Evolutionary conservation across 2,888 invertebrate genomes (phyloP), one percentile per base, ranked within the genome.

Genomic region (Coenonympha glycerion): DNA sequence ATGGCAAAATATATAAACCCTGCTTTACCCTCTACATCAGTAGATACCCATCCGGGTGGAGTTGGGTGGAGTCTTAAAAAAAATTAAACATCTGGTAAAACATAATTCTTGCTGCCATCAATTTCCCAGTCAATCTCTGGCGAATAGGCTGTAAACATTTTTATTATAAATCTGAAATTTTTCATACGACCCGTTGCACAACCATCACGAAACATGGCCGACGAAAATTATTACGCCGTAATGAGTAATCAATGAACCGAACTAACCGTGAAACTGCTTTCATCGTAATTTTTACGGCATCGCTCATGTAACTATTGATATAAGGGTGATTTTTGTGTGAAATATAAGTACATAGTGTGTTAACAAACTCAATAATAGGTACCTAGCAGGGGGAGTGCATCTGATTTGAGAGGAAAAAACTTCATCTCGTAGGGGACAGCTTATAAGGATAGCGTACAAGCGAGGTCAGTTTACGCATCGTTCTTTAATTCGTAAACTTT

Each of bases 321-420:
- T 57, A 56, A 58, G 59, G 57, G 53, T 31, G 55, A 39, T 33
- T 49, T 57, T 58, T 34, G 49, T 22, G 36, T 56, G 42, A 31
- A 34, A 31, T 19, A 24, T 22, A 15, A 49, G 54, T 57, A 56
- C 37, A 57, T 56, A 58, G 53, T 44, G 55, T 56, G 57, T 56
- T 62, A 63, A 62, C 61, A 62, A 63, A 58, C 61, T 55, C 58
- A 53, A 59, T 58, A 53, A 60, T 61, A n/a, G n/a, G n/a, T n/a
- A 61, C 56, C 56, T 55, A 83, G 77, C 78, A 79, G 79, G 79
- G 80, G 78, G 77, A 65, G 77, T 66, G 73, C 69, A 69, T 68
- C 67, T 69, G 77, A 77, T 78, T 80, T 74, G 62, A 69, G 66
- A 66, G 66, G 72, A 80, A 81, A 74, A 75, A 73, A 65, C 66